Conservation (phyloP, 2,888 invertebrate species). For the Plebejus anna region DNA sequence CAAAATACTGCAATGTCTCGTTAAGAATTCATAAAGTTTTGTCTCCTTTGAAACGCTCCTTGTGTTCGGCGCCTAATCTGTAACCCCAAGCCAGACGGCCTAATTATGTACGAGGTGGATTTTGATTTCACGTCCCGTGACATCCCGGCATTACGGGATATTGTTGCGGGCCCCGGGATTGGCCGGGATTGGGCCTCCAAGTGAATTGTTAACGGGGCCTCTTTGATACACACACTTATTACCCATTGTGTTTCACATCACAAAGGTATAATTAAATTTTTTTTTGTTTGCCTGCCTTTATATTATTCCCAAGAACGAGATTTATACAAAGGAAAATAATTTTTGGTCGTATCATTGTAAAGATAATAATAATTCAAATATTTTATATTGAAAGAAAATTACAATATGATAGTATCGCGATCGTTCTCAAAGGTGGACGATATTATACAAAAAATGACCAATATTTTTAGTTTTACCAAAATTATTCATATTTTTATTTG, state of each 20-base stretch:
- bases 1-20: background rate
- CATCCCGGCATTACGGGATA: slow-evolving; percentile 45
- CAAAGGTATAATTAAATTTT: background rate
- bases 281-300: background rate
- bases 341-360: background rate
- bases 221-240: slow-evolving; percentile 27
- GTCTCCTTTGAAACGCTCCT: background rate
- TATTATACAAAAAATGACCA: background rate
- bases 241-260: slow-evolving; percentile 7
- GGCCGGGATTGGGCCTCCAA: slow-evolving; percentile 33
- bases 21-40: slow-evolving; percentile 16
- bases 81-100: slow-evolving; percentile 41
- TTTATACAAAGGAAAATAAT: background rate
- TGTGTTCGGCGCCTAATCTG: slow-evolving; percentile 36
- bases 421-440: background rate
- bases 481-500: background rate
- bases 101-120: slow-evolving; percentile 56
- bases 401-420: background rate
- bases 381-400: background rate
- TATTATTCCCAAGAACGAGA: background rate
- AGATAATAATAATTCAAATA: background rate
- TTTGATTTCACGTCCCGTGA: slow-evolving; percentile 52
- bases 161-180: slow-evolving; percentile 37
- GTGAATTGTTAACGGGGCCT: slow-evolving; percentile 36
- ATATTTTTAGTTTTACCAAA: background rate